Base-by-base conservation (phyloP, 2,888 invertebrate species). In the Pharmacophagus antenor region DNA sequence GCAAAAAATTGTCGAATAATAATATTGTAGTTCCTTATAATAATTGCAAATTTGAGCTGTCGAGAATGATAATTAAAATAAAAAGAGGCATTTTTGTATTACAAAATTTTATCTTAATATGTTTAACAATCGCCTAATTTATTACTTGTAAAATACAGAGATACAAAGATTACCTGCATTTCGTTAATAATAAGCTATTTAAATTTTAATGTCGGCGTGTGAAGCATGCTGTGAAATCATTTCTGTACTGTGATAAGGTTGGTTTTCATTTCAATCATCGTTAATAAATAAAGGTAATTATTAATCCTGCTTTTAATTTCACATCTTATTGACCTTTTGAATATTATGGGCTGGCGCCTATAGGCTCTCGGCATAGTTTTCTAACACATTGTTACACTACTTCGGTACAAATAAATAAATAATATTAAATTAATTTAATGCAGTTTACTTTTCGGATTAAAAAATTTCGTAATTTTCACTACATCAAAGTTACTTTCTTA, bases 161-260 rank as follows among this genome's bases (percentile, higher is more conserved):
- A 77, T 76, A 76, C 78, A 77, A 79, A 79, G 73, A 76, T 72
- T 65, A 70, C 66, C 62, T 70, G 79, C 77, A 79, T 80, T 78
- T 80, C 66, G 66, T 70, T 68, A 63, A 53, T 47, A 47, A 62
- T 69, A 61, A 67, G 63, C 54, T 70, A 66, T 66, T 62, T 65
- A 64, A 65, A 67, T 61, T 60, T 67, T 67, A 66, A 67, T 51
- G 47, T 56, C 65, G 67, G 65, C 66, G 37, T 37, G 37, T 37
- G 65, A 61, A 61, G 63, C 56, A 59, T 62, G 62, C 57, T 68
- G 65, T 65, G 67, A 68, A 68, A 71, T 65, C 71, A 67, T 70
- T 76, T 75, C 67, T 70, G 63, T 81, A 79, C 82, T 83, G 84
- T 84, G 83, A 84, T 84, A 84, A 77, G 80, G 72, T 72, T 70